Percentiles rank a stretch among this genome's conserved stretches.
phyloP scores from a whole-genome alignment of 2,888 invertebrate genomes.

The Coronaproctus castanopsis region DNA sequence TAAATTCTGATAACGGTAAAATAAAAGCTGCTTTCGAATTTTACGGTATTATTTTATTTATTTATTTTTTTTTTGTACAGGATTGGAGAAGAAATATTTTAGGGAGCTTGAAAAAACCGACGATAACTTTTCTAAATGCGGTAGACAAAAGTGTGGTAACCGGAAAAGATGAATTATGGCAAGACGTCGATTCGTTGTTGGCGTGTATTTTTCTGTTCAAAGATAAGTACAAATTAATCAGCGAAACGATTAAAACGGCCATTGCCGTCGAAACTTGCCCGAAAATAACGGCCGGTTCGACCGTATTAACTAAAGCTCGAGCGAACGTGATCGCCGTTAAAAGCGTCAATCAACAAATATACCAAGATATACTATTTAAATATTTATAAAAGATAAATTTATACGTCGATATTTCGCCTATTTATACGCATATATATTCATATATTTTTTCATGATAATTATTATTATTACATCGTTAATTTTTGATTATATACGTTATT shows the following conservation, averaged over 20 bases:
- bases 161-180: background rate
- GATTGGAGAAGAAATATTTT: background rate
- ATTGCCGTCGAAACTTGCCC: background rate
- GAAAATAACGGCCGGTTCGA: background rate
- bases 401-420: too few species aligned
- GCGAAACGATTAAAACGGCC: background rate
- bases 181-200: background rate
- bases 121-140: background rate
- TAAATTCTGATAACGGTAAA: too few species aligned
- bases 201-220: background rate
- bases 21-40: too few species aligned
- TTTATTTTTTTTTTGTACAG: constrained; percentile 1
- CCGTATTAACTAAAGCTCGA: background rate
- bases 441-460: too few species aligned
- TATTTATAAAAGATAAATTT: background rate
- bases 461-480: too few species aligned
- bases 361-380: background rate
- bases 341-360: background rate
- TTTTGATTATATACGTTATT: too few species aligned
- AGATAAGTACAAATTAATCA: background rate
- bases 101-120: background rate
- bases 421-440: too few species aligned
- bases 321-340: background rate
- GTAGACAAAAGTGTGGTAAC: background rate
- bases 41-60: too few species aligned